Evolutionary conservation across 2,888 invertebrate genomes (phyloP).

Genomic region (Melinaea menophilus): DNA sequence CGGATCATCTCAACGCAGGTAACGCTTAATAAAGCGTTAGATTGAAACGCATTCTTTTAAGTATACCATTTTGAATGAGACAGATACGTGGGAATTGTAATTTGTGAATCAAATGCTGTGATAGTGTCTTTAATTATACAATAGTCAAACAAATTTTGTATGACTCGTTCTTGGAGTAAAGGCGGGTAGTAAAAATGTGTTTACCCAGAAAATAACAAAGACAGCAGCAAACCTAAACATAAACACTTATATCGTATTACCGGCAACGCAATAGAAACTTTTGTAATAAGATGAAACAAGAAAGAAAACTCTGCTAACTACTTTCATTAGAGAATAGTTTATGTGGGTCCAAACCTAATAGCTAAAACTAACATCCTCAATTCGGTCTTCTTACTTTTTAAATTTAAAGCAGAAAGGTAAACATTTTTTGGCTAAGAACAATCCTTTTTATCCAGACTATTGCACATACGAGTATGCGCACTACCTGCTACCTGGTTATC

Average conservation of each 20-base stretch:
- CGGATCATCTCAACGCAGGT: conserved; percentile 63
- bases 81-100: conserved; percentile 6
- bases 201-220: conserved; percentile 8
- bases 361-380: conserved; percentile 5
- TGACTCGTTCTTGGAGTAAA: background rate
- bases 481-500: too few relatives aligned
- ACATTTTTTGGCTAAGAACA: background rate
- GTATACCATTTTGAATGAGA: conserved; percentile 1
- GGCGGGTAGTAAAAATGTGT: background rate
- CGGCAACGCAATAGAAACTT: conserved; percentile 46
- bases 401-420: background rate
- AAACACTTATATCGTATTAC: conserved; percentile 42
- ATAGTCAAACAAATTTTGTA: background rate
- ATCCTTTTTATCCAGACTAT: too few relatives aligned
- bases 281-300: conserved; percentile 43
- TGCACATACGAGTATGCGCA: too few relatives aligned
- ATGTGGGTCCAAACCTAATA: conserved; percentile 19
- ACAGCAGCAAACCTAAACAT: conserved; percentile 20
- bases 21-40: conserved; percentile 29
- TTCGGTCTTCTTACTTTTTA: background rate
- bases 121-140: background rate
- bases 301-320: conserved; percentile 22
- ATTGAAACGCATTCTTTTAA: conserved; percentile 12
- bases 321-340: conserved; percentile 25
- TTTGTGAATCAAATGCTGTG: conserved; percentile 4